phyloP scores from a whole-genome alignment of 2,797 vertebrate species.

The Ambastaia sidthimunki region DNA sequence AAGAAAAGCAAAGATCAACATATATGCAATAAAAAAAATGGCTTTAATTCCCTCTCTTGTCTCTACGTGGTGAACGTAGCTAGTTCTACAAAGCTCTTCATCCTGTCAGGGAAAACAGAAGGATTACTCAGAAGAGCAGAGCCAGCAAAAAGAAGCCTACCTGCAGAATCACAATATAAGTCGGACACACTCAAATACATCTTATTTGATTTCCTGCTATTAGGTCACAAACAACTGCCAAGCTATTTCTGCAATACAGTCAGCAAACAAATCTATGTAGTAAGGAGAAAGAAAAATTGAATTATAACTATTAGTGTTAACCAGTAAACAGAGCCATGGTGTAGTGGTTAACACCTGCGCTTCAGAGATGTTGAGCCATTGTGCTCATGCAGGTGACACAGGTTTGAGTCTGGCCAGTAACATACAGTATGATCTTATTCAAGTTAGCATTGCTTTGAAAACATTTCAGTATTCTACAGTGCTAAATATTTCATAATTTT shows the following conservation, averaged over 20 bases:
- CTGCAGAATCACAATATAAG: background rate
- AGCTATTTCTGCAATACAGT: background rate
- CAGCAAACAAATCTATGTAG: background rate
- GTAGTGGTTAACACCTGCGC: too few species aligned
- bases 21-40: slow-evolving; percentile 65
- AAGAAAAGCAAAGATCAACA: slow-evolving; percentile 65
- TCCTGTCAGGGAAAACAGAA: slow-evolving; percentile 72
- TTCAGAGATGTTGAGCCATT: too few species aligned
- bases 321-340: background rate
- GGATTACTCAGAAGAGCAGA: slow-evolving; percentile 1
- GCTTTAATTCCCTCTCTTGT: slow-evolving; percentile 71
- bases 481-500: too few species aligned
- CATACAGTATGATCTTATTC: too few species aligned
- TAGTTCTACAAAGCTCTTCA: slow-evolving; percentile 79
- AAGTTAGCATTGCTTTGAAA: too few species aligned
- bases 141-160: background rate
- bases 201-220: background rate
- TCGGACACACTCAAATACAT: background rate
- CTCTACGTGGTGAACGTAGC: slow-evolving; percentile 69
- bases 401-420: too few species aligned
- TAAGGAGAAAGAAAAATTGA: background rate
- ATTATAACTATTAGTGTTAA: background rate
- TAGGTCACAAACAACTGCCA: background rate
- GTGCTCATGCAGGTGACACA: too few species aligned
- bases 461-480: too few species aligned